Evolutionary conservation across 1,140 invertebrate species (phyloP).

Genomic region (Trichonephila inaurata): DNA sequence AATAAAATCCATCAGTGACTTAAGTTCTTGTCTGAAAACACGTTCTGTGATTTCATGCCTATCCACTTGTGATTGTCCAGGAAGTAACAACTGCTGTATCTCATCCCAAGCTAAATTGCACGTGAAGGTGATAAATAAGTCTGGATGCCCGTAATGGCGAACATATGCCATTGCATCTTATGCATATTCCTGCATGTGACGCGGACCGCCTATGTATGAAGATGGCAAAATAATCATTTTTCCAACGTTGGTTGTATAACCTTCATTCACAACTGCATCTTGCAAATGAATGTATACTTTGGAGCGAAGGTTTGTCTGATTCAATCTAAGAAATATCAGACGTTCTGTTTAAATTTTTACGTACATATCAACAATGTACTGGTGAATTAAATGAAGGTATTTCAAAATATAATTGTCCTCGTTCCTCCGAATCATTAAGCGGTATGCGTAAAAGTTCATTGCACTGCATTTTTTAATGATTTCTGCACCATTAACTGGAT

Average conservation of each 20-base stretch:
- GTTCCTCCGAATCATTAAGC: slow-evolving; percentile 79
- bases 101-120: too few species aligned
- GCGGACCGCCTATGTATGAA: slow-evolving; percentile 56
- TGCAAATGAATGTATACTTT: background rate
- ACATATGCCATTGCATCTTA: slow-evolving; percentile 80
- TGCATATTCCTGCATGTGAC: slow-evolving; percentile 73
- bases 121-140: slow-evolving; percentile 79
- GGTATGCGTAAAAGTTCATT: too few species aligned
- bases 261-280: slow-evolving; percentile 66
- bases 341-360: too few species aligned
- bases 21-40: background rate
- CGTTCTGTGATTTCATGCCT: slow-evolving; percentile 80
- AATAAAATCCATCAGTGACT: background rate
- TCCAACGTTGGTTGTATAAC: slow-evolving; percentile 54
- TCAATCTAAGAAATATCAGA: too few species aligned
- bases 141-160: slow-evolving; percentile 79
- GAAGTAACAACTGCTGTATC: slow-evolving; percentile 78
- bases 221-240: slow-evolving; percentile 70
- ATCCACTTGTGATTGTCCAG: slow-evolving; percentile 79
- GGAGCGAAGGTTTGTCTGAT: too few species aligned
- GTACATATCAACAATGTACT: slow-evolving; percentile 56
- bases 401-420: slow-evolving; percentile 77
- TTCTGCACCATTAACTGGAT: slow-evolving; percentile 78
- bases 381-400: slow-evolving; percentile 74
- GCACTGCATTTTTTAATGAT: too few species aligned